A percentile compares a stretch with the other conserved stretches of the same genome.
These are phyloP conservation scores for Nysson spinosus DNA, from an alignment of 2,888 invertebrate genomes.

Conservation along the genomic window DNA sequence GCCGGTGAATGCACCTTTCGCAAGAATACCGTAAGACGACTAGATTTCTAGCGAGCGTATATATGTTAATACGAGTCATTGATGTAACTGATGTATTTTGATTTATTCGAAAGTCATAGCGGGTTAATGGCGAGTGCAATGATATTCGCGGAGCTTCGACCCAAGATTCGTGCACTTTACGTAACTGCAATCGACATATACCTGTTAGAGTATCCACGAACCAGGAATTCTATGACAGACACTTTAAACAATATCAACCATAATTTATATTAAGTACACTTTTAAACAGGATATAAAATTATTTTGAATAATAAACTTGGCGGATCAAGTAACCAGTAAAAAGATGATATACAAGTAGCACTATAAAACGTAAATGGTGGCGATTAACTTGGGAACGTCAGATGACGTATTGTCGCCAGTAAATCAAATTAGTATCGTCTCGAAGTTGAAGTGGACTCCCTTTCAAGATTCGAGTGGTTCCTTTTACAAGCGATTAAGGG, in stretches of 20 bases:
- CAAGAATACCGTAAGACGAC: conserved; percentile 9
- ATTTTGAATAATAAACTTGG: too few relatives aligned
- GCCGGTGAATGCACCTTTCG: conserved; percentile 25
- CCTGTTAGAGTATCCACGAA: too few relatives aligned
- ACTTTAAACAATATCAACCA: too few relatives aligned
- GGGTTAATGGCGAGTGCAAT: conserved; percentile 23
- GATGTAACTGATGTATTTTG: conserved; percentile 22
- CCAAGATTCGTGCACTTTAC: not conserved
- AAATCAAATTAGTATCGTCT: conserved; percentile 38
- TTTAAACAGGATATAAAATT: too few relatives aligned
- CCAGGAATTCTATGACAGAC: too few relatives aligned
- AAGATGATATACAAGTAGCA: too few relatives aligned
- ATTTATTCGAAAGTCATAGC: conserved; percentile 17
- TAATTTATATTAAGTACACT: too few relatives aligned
- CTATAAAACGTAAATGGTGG: too few relatives aligned
- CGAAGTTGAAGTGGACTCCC: too few relatives aligned
- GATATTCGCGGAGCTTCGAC: conserved; percentile 23
- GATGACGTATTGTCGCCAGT: conserved; percentile 9
- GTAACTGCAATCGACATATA: too few relatives aligned
- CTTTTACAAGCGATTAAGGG: conserved; percentile 46
- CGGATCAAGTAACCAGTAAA: too few relatives aligned
- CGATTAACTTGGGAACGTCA: not conserved
- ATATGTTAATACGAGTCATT: conserved; percentile 25
- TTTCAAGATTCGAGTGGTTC: conserved; percentile 38
- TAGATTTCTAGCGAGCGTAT: conserved; percentile 10